Evolutionary conservation across 2,113 vertebrate genomes (phyloP).

Genomic region (Ciconia maguari): DNA sequence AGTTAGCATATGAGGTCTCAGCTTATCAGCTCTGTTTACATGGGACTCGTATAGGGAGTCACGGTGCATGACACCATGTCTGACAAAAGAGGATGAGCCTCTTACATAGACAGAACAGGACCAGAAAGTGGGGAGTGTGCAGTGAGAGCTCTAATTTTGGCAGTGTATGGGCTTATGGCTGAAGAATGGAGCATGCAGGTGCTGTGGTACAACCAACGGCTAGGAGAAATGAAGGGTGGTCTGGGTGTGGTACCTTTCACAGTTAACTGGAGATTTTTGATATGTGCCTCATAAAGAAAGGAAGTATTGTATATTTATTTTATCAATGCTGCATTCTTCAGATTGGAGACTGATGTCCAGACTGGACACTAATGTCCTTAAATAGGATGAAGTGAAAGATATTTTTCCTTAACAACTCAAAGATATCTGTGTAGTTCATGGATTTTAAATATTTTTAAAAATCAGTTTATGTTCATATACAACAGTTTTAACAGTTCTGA

Average conservation of each 20-base stretch:
- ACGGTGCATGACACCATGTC: background rate
- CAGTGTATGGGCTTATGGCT: background rate
- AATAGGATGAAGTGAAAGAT: background rate
- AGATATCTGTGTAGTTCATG: background rate
- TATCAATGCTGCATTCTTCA: background rate
- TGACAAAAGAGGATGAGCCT: background rate
- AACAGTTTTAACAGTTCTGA: background rate
- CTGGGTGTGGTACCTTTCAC: background rate
- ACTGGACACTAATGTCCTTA: background rate
- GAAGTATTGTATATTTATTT: background rate
- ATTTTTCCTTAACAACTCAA: background rate
- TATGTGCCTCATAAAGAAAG: background rate
- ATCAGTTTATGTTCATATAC: background rate
- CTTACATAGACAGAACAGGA: background rate
- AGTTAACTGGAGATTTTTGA: background rate
- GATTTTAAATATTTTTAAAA: background rate
- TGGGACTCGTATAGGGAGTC: background rate
- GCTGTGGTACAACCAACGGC: background rate
- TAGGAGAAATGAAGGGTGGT: background rate
- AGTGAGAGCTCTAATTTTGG: background rate
- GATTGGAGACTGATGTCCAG: background rate
- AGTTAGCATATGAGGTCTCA: background rate
- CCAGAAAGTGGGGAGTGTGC: background rate
- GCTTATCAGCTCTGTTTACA: background rate
- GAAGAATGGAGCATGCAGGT: background rate